These are phyloP conservation scores for Platanista minor DNA, from an alignment of 2,113 vertebrate genomes.

Conservation along the genomic window DNA sequence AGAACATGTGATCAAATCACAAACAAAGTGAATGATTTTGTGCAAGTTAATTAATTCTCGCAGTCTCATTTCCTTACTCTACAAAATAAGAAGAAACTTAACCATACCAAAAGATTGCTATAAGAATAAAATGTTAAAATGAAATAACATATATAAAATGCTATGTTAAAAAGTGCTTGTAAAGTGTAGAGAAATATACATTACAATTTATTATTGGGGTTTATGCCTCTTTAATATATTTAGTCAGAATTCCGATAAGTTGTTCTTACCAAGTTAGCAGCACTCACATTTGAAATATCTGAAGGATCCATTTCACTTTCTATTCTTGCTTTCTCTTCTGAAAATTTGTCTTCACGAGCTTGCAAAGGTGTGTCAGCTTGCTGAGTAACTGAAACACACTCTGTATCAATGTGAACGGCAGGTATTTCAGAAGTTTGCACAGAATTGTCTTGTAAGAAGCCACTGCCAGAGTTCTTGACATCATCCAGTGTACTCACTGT, in stretches of 20 bases:
- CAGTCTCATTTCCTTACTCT: neutral
- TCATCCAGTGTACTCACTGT: slow-evolving; percentile 81
- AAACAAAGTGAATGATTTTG: neutral
- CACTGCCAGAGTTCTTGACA: slow-evolving; percentile 75
- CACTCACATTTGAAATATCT: slow-evolving; percentile 99
- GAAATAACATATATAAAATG: neutral
- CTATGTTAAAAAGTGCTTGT: neutral
- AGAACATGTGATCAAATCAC: neutral
- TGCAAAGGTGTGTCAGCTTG: slow-evolving; percentile 76
- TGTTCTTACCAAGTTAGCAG: slow-evolving; percentile 88
- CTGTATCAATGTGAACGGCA: slow-evolving; percentile 72
- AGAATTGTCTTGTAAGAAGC: slow-evolving; percentile 75
- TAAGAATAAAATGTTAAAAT: neutral
- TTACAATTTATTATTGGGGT: neutral
- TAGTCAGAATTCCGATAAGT: slow-evolving; percentile 55
- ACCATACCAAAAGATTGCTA: neutral
- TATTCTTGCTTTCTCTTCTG: slow-evolving; percentile 82
- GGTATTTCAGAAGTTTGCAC: slow-evolving; percentile 68
- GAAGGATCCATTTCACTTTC: slow-evolving; percentile 93
- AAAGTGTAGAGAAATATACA: neutral
- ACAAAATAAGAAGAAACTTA: neutral
- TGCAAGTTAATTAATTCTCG: neutral
- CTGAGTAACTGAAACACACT: slow-evolving; percentile 65
- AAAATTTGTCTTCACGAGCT: slow-evolving; percentile 67
- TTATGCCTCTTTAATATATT: slow-evolving; percentile 16